Base-by-base conservation (phyloP, 2,113 vertebrate genomes). In the Trinectes maculatus region DNA sequence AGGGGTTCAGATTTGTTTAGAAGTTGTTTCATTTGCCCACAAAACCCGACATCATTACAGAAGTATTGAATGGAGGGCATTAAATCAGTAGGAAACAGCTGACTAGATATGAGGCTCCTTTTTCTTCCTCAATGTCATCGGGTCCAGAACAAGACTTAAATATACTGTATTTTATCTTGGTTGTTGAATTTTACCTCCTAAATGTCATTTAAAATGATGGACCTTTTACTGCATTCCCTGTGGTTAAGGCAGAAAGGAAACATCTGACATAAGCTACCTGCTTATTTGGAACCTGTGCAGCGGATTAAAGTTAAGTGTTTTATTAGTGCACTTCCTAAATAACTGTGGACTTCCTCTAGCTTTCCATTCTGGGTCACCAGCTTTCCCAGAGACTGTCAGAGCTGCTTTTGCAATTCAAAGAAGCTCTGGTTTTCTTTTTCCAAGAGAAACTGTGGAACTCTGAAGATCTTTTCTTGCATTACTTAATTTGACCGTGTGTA, bases 1-100 rank as follows among this genome's bases (percentile, higher is more conserved):
- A 90, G 67, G 51, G 51, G 69, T 83, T 85, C 44, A 65, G 61
- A 75, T 85, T 64, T 76, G 54, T 85, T 74, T 82, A 56, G 36
- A 43, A 44, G 55, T 57, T 76, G 42, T 74, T 64, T 75, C 44
- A 6, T 33, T 53, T 71, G 47, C 39, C 67, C 55, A 58, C 79
- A 66, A 63, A 83, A 70, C 70, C 61, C 56, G 49, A 36, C 62
- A 71, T 60, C 74, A 62, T 85, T 47, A 57, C 61, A 3, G 1
- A 10, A 49, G 47, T 61, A 58, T 48, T 33, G 67, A 58, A 64
- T 42, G 33, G 42, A 49, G 62, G 1, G 64, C 65, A 86, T 87
- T 62, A 37, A 67, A 81, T 59, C 87, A 85, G 48, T 61, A 42
- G 49, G 57, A 85, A 86, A 66, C 58, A 58, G 68, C 63, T 80